Conservation (phyloP, 2,888 invertebrate species). For the Drosophila picticornis region DNA sequence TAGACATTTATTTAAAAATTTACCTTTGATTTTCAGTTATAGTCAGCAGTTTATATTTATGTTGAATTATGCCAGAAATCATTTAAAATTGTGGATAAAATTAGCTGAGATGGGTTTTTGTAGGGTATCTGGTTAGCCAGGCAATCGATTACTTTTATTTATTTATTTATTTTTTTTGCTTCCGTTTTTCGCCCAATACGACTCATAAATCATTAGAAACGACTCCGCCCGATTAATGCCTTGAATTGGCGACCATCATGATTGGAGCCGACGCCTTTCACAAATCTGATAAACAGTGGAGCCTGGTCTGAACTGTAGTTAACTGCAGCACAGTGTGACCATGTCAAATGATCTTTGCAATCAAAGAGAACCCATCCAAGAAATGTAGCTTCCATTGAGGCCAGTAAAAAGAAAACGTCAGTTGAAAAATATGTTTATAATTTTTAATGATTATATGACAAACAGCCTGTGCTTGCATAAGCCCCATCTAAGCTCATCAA, state of each 20-base stretch:
- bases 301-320: not conserved
- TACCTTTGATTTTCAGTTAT: not conserved
- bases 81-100: not conserved
- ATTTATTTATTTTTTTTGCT: slow-evolving; percentile 6
- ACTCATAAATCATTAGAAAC: slow-evolving; percentile 45
- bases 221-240: slow-evolving; percentile 40
- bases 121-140: not conserved
- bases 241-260: slow-evolving; percentile 19
- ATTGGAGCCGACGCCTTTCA: slow-evolving; percentile 50
- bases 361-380: not conserved
- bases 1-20: no score
- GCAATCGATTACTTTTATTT: not conserved
- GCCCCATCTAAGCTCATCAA: not conserved
- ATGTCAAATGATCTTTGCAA: not conserved
- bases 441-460: not conserved
- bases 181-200: slow-evolving; percentile 32
- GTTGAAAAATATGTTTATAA: not conserved
- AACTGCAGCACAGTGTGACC: not conserved
- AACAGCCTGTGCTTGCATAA: not conserved
- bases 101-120: not conserved
- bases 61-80: not conserved
- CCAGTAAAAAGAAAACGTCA: not conserved
- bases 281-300: slow-evolving; percentile 5
- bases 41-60: not conserved
- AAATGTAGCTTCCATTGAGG: not conserved